Evolutionary conservation across 2,797 vertebrate genomes (phyloP), one percentile per base, ranked within the genome.

Genomic region (Sphaeramia orbicularis): DNA sequence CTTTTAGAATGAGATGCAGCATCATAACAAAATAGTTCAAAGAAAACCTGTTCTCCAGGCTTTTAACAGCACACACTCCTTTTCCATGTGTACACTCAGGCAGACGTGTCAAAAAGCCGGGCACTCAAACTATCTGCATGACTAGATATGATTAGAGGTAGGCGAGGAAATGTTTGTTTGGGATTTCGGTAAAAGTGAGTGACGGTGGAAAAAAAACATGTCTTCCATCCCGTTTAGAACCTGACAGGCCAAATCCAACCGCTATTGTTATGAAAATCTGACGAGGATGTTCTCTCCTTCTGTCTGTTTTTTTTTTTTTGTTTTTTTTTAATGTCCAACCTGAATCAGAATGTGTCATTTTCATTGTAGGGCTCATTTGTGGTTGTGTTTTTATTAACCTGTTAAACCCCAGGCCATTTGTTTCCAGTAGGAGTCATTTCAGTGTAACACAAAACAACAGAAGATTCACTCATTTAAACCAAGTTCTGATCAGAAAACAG

Each of bases 311-410:
- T n/a, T n/a, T n/a, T n/a, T n/a, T n/a, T n/a, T n/a, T n/a, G n/a
- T 56, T 32, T 69, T 40, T 13, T 42, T 15, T 47, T 62, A 37
- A 53, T 64, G 40, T 85, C 64, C 62, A 57, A 49, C 61, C 27
- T 49, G 19, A 53, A 21, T 15, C 1, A 27, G 37, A 42, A 60
- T 3, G 62, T 60, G 54, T 58, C 53, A 48, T 50, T 59, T 74
- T 45, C 38, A 56, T 64, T 3, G 24, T 24, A 27, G 3, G 24
- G 24, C 24, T 27, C 24, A 27, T 27, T 27, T 6, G 24, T 6
- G 6, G 3, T 27, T 3, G 27, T 6, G 27, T 6, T 6, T 27
- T 27, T 27, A 6, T 27, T n/a, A n/a, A n/a, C n/a, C n/a, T n/a
- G n/a, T n/a, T n/a, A n/a, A n/a, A n/a, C n/a, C n/a, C n/a, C n/a